Base-by-base conservation (phyloP, 2,888 invertebrate genomes). In the Ganaspis brasiliensis region DNA sequence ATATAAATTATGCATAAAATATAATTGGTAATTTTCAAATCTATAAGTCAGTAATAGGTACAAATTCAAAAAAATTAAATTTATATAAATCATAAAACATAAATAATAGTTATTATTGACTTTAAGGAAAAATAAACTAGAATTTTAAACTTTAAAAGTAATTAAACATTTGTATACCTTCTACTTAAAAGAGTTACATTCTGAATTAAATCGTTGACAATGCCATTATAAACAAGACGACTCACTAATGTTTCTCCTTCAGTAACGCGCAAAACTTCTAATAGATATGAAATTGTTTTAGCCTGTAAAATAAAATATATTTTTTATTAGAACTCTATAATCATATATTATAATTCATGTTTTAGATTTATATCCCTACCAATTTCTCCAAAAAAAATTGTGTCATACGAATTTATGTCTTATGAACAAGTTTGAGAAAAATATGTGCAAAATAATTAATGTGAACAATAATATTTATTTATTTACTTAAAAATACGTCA, bases 141-240 rank as follows among this genome's bases (percentile, higher is more conserved):
- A 31, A 31, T 31, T 31, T 31, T 31, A 6, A 31, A 31, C 31
- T 31, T 31, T 19, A 6, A 52, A 52, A 52, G 19, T 52, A 52
- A 16, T 19, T 19, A 19, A 52, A 52, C 19, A 24, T 45, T 24
- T 26, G 12, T n/a, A 24, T 45, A 67, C 67, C 45, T 67, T 24
- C 14, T 67, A 21, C 24, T 45, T 26, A n/a, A 14, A 24, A 24
- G 67, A 10, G n/a, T 9, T 1, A 24, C 24, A 45, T 45, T 67
- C 24, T 24, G 37, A 24, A 67, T n/a, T 37, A 67, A 45, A 45
- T 67, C 24, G 4, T 45, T 45, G 24, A 67, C 45, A 24, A 67
- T 40, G 8, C 67, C 67, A 24, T 45, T 67, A 21, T 67, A 67
- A 24, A 67, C 45, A 14, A 67, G 45, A 21, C 37, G 45, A 3